Percentiles rank a stretch among this genome's conserved stretches.
Evolutionary conservation across 2,888 invertebrate species (phyloP).

Genomic region (Apamea sordens): DNA sequence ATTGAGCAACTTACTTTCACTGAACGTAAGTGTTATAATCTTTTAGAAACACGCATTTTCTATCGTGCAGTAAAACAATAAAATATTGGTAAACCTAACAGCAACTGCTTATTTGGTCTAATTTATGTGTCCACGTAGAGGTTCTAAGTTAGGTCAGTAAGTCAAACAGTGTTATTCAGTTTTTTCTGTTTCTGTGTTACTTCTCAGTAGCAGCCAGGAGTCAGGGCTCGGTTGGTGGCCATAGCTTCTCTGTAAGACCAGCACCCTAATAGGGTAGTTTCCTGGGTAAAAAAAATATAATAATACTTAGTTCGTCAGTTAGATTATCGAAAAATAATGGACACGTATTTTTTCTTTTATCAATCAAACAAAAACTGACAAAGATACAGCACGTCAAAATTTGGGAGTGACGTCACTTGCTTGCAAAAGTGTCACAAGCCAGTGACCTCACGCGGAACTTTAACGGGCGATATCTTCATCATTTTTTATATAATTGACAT

Average conservation of each 20-base stretch:
- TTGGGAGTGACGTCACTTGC: too few relatives aligned
- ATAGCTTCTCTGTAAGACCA: background rate
- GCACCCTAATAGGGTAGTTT: too few relatives aligned
- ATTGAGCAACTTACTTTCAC: slow-evolving; percentile 51
- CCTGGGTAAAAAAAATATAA: too few relatives aligned
- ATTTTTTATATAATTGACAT: too few relatives aligned
- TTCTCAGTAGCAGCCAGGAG: background rate
- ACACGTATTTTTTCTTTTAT: too few relatives aligned
- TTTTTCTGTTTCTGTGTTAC: background rate
- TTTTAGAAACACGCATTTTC: slow-evolving; percentile 17
- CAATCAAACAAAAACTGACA: too few relatives aligned
- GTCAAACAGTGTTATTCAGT: background rate
- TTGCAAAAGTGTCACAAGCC: too few relatives aligned
- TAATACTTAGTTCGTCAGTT: too few relatives aligned
- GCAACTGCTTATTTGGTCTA: background rate
- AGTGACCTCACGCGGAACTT: too few relatives aligned
- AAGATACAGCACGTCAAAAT: too few relatives aligned
- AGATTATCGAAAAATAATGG: too few relatives aligned
- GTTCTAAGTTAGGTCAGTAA: background rate
- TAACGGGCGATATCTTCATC: too few relatives aligned
- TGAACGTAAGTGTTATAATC: slow-evolving; percentile 33
- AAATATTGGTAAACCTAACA: background rate
- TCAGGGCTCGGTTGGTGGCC: background rate
- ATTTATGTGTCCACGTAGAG: background rate
- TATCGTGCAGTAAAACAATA: slow-evolving; percentile 2